Percentiles rank a stretch among this genome's conserved stretches.
Conservation (phyloP, 2,113 vertebrate species). For the Tricholaema leucomelas region DNA sequence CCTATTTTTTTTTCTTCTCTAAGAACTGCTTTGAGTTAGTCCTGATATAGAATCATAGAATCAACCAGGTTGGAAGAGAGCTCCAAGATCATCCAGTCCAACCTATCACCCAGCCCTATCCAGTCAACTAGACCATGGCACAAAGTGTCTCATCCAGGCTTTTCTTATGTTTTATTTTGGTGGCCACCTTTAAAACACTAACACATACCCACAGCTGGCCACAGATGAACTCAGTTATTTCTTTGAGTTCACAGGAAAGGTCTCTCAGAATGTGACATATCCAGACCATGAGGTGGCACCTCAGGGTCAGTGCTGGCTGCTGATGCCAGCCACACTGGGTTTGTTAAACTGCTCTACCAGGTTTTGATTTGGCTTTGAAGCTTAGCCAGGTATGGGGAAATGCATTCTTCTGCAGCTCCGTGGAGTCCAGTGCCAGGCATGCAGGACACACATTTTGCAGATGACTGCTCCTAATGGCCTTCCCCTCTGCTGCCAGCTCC, state of each 20-base stretch:
- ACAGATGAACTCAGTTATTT: fast-evolving
- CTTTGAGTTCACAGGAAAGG: neutral
- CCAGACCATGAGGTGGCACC: neutral
- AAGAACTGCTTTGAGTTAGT: neutral
- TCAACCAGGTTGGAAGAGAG: no score
- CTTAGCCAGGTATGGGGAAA: neutral
- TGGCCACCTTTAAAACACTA: neutral
- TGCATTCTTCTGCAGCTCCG: fast-evolving
- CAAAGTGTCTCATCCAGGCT: no score
- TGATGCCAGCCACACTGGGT: fast-evolving
- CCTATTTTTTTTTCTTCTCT: neutral
- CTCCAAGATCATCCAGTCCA: no score
- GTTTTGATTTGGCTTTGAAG: neutral
- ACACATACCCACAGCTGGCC: fast-evolving
- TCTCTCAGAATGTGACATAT: neutral
- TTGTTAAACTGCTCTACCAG: neutral
- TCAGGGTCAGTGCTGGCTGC: neutral
- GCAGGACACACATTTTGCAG: neutral
- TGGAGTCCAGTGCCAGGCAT: neutral
- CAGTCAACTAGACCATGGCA: no score
- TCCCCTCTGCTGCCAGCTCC: neutral
- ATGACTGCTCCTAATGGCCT: neutral
- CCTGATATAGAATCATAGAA: no score
- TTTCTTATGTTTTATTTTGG: neutral
- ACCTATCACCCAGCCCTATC: no score